Conservation (phyloP, 37 sponge, comb jelly and placozoan species). For the Haliclona indistincta region DNA sequence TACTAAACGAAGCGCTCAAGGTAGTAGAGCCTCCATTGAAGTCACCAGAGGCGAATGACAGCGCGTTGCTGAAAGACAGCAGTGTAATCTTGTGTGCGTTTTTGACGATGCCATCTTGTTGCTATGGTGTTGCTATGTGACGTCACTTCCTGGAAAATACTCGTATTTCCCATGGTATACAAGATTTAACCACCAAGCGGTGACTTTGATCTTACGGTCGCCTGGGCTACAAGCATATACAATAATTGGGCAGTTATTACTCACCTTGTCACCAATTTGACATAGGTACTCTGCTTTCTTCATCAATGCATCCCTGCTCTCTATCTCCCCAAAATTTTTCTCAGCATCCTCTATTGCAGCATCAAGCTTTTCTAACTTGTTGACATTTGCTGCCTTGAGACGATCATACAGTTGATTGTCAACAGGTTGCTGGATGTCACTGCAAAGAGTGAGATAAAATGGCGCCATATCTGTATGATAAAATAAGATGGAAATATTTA, state of each 20-base stretch:
- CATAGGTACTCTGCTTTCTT: conserved; percentile 96
- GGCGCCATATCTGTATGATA: conserved; percentile 77
- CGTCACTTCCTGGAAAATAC: no score
- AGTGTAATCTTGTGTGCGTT: no score
- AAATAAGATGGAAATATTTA: neutral
- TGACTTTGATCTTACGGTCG: no score
- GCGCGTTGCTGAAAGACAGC: no score
- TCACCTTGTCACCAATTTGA: conserved; percentile 88
- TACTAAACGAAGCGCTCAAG: no score
- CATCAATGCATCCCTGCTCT: conserved; percentile 87
- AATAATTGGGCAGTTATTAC: conserved; percentile 2
- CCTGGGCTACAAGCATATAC: neutral
- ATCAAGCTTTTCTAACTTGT: conserved; percentile 53
- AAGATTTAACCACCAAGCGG: no score
- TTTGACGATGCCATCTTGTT: no score
- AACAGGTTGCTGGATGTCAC: conserved; percentile 54
- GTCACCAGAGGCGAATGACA: no score
- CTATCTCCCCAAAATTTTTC: conserved; percentile 94
- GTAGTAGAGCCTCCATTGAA: no score
- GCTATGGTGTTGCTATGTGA: no score
- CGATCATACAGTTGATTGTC: conserved; percentile 67
- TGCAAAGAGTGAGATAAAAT: conserved; percentile 78
- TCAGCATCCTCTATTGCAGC: conserved; percentile 85
- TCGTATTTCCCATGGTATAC: no score
- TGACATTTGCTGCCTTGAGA: conserved; percentile 66